These are phyloP conservation scores for Petrocephalus microphthalmus DNA, from an alignment of 2,113 vertebrate species.

Conservation along the genomic window DNA sequence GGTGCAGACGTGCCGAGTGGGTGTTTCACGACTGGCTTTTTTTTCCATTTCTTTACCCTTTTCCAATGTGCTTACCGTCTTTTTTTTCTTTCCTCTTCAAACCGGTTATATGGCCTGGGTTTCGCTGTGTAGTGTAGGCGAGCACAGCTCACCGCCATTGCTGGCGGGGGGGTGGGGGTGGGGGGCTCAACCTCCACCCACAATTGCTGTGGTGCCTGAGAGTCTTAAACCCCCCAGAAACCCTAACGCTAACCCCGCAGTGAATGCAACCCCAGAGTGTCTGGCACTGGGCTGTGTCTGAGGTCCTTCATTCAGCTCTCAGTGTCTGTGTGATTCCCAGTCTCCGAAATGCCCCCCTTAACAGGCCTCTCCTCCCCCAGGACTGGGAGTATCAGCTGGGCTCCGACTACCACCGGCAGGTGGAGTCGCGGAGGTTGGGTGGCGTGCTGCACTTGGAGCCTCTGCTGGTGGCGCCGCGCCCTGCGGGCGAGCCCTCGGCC, in stretches of 20 bases:
- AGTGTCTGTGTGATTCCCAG: neutral
- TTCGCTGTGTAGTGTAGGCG: neutral
- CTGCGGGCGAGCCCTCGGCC: slow-evolving; percentile 54
- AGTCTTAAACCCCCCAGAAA: neutral
- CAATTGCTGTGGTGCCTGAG: neutral
- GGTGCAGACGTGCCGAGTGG: neutral
- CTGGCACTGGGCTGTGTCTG: neutral
- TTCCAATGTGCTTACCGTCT: neutral
- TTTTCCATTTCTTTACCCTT: neutral
- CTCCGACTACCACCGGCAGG: slow-evolving; percentile 84
- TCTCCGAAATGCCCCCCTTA: neutral
- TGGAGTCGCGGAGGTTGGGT: slow-evolving; percentile 63
- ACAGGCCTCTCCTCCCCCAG: slow-evolving; percentile 45
- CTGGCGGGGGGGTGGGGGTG: neutral
- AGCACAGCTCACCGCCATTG: neutral
- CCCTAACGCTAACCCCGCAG: neutral
- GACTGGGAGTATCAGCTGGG: slow-evolving; percentile 87
- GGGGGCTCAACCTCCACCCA: neutral
- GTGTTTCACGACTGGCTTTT: neutral
- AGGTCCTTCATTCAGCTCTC: neutral
- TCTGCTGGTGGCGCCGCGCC: slow-evolving; percentile 37
- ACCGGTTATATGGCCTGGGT: neutral
- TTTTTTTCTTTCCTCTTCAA: neutral
- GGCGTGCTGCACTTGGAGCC: slow-evolving; percentile 61
- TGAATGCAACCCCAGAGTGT: neutral